Evolutionary conservation across 64 coral and sea anemone species (phyloP), one percentile per base, ranked within the genome.

Genomic region (Dendronephthya gigantea): DNA sequence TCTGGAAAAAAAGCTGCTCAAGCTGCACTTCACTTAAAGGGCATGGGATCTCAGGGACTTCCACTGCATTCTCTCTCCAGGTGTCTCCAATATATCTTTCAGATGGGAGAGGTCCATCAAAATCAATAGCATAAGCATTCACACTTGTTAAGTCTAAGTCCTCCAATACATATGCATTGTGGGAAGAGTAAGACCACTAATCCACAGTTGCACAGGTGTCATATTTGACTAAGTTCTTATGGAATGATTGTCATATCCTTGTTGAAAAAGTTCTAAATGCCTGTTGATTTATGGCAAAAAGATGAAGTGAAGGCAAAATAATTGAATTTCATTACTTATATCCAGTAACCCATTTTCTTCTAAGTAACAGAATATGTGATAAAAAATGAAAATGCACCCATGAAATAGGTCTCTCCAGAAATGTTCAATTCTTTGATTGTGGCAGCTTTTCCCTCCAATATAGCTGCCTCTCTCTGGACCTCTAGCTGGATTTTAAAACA

Each of bases 101-200:
- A 85, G 84, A 85, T 58, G 84, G 84, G 17, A 85, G 59, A 33
- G 84, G 84, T 51, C 84, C 84, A 6, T 85, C 49, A 52, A 29
- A 85, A 85, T 85, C 84, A 11, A 85, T 85, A 4, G 49, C 49
- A 62, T 85, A 85, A 9, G 51, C 31, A 85, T 35, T 35, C n/a
- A 85, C 35, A 14, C 14, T 66, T 22, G 58, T 8, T 17, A 66
- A 15, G 3, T 66, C 58, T n/a, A 22, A 5, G 22, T 66, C 19
- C 2, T 30, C 14, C 22, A 17, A 17, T 66, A 15, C 22, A 30
- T 17, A 5, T 22, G 22, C 19, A 22, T n/a, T 22, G 6, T 66
- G 29, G 4, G 22, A 22, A 66, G 58, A 66, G 5, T 66, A 8
- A 66, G 14, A 66, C 58, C 58, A 66, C 2, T 8, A 66, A 66